Base-by-base conservation (phyloP, 37 sponge, comb jelly and placozoan genomes). In the Spongilla lacustris region DNA sequence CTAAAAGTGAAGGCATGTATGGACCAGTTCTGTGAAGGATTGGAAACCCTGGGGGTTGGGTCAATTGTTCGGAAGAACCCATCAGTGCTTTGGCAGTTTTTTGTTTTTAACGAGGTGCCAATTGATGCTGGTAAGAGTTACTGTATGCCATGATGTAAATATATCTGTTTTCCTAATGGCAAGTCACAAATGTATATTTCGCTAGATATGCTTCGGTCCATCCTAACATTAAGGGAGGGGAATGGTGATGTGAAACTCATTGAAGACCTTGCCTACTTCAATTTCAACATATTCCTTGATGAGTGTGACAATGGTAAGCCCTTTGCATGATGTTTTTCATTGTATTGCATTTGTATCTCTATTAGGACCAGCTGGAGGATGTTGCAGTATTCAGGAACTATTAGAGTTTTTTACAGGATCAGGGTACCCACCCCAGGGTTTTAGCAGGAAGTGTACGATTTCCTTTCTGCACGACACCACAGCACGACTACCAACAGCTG, bases 11-110 rank as follows among this genome's bases (percentile, higher is more conserved):
- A 83, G 35, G 26, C 67, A 71, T 41, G 36, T 14, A 37, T 83
- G 69, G 83, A 83, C 34, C 83, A 83, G 34, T 71, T 83, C 26
- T 25, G 22, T 32, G 73, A 70, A 37, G 83, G 83, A n/a, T 46
- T 83, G 21, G 30, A 70, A 17, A 35, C 67, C 29, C 35, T 83
- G 31, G 83, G 74, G 36, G 33, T 83, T 70, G 33, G 70, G 27
- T 24, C 28, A 34, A 35, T 36, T 22, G 46, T 83, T 19, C 27
- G 71, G 41, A 13, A 24, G 14, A 28, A 83, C 34, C 83, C 83
- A 24, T 12, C 33, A 22, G n/a, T 71, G 13, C 71, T 72, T 72
- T 4, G 29, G 35, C 73, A 38, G 24, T 71, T 41, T 33, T 83
- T 83, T 83, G 49, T 83, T 17, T 25, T 23, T 22, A 24, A 24